phyloP scores from a whole-genome alignment of 1,140 invertebrate genomes.

The Cyrtorhinus lividipennis region DNA sequence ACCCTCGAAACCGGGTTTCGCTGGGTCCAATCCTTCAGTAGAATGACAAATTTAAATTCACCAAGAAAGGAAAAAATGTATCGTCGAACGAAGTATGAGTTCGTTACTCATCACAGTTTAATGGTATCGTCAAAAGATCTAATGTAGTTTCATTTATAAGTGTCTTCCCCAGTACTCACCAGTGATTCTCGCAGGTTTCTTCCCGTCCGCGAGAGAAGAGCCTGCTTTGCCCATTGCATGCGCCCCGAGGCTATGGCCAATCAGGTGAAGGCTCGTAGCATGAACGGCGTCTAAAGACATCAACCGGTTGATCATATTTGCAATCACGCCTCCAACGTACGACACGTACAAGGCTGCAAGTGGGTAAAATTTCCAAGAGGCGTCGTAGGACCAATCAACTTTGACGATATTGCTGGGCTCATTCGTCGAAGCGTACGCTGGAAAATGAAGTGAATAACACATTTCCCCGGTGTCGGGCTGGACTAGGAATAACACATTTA shows the following conservation, averaged over 20 bases:
- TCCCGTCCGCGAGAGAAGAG: neutral
- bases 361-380: slow-evolving; percentile 12
- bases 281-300: neutral
- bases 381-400: slow-evolving; percentile 15
- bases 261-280: neutral
- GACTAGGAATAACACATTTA: too few species aligned
- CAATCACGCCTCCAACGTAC: neutral
- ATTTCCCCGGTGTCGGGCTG: too few species aligned
- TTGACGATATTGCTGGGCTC: slow-evolving; percentile 12
- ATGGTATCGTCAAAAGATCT: too few species aligned
- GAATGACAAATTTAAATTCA: neutral
- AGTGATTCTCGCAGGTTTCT: neutral
- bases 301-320: slow-evolving; percentile 3
- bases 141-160: too few species aligned
- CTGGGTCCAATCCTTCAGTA: slow-evolving; percentile 11
- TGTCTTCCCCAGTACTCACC: too few species aligned
- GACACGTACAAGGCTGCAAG: slow-evolving; percentile 7
- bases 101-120: too few species aligned
- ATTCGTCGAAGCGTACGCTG: too few species aligned
- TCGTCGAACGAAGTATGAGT: too few species aligned
- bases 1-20: slow-evolving; percentile 10
- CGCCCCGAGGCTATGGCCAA: slow-evolving; percentile 9
- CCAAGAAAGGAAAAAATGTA: too few species aligned
- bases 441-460: too few species aligned
- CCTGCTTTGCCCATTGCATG: slow-evolving; percentile 7